Percentiles rank a stretch among this genome's conserved stretches.
Conservation (phyloP, 1,140 invertebrate genomes). For the Drosophila kikkawai region DNA sequence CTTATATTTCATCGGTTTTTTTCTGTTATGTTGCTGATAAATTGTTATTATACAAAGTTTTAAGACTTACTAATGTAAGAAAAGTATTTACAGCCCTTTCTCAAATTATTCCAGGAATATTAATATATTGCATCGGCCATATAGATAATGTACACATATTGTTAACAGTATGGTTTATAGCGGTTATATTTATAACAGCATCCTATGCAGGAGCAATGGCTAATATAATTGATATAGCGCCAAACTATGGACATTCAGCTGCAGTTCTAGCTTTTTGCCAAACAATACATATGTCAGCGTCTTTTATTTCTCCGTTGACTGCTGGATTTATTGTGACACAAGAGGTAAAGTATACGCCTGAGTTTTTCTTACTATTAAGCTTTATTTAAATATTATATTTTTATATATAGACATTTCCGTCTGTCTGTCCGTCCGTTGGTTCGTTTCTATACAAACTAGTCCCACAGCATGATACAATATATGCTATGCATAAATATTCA, state of each 20-base stretch:
- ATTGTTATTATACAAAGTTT: slow-evolving; percentile 86
- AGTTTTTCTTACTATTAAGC: neutral
- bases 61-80: slow-evolving; percentile 88
- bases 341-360: slow-evolving; percentile 69
- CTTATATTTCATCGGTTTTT: slow-evolving; percentile 89
- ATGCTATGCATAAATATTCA: no score
- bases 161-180: slow-evolving; percentile 89
- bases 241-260: slow-evolving; percentile 88
- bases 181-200: slow-evolving; percentile 90
- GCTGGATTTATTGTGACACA: slow-evolving; percentile 87
- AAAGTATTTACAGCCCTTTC: slow-evolving; percentile 90
- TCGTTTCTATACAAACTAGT: no score
- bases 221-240: slow-evolving; percentile 90
- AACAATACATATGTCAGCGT: slow-evolving; percentile 91
- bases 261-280: slow-evolving; percentile 90
- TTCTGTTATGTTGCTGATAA: slow-evolving; percentile 90
- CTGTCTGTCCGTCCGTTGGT: no score
- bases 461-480: no score
- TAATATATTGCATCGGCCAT: slow-evolving; percentile 89
- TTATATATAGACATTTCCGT: neutral
- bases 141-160: slow-evolving; percentile 88
- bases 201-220: slow-evolving; percentile 92
- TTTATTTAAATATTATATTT: neutral
- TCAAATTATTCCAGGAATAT: slow-evolving; percentile 89
- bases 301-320: slow-evolving; percentile 89